These are phyloP conservation scores for Acanthiza pusilla DNA, from an alignment of 2,797 vertebrate genomes.

Conservation along the genomic window DNA sequence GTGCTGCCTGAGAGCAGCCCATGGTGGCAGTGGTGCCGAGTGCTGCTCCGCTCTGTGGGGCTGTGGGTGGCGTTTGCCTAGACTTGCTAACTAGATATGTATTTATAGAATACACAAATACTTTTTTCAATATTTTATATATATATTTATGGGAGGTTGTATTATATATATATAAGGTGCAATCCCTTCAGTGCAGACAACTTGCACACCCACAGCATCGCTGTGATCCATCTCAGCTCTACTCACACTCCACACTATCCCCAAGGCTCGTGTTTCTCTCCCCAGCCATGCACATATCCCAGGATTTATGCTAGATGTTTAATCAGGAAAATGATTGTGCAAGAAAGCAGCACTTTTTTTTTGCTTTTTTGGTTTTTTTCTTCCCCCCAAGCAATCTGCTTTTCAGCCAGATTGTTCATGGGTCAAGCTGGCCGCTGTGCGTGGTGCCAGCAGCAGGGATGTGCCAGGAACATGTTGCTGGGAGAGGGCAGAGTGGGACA, in stretches of 20 bases:
- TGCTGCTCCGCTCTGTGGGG: not conserved
- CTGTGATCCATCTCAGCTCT: not conserved
- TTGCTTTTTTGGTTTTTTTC: fast-evolving
- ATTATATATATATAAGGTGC: fast-evolving
- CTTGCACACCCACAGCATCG: not conserved
- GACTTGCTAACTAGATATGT: not conserved
- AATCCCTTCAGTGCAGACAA: not conserved
- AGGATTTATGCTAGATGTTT: not conserved
- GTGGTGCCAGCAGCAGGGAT: not conserved
- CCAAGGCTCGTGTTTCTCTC: not conserved
- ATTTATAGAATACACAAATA: not conserved
- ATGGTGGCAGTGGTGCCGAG: not conserved
- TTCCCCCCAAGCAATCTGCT: not conserved
- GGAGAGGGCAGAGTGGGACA: not conserved
- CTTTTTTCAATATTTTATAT: too few relatives aligned
- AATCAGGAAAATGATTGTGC: not conserved
- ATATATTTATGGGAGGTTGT: not conserved
- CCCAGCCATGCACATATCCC: not conserved
- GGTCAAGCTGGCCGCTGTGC: not conserved
- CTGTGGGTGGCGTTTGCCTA: not conserved
- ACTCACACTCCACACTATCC: fast-evolving
- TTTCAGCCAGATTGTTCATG: not conserved
- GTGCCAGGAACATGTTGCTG: not conserved
- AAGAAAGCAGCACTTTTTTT: not conserved
- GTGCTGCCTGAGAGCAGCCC: not conserved